Evolutionary conservation across 2,113 vertebrate species (phyloP).

Genomic region (Campylorhamphus procurvoides): DNA sequence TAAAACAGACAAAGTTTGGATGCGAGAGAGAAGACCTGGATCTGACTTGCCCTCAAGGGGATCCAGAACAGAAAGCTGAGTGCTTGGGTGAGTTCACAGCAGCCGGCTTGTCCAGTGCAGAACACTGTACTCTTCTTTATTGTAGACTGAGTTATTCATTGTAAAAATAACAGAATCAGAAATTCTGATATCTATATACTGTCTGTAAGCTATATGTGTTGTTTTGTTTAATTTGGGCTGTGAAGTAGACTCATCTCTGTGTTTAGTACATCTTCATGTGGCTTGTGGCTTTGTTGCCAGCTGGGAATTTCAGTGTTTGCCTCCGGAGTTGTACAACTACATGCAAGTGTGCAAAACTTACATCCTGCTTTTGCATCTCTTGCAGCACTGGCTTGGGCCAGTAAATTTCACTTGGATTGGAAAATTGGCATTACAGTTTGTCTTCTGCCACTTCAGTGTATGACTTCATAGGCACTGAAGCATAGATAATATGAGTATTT

Average conservation of each 20-base stretch:
- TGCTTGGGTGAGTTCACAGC: conserved; percentile 27
- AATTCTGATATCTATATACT: not conserved
- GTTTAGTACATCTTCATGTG: not conserved
- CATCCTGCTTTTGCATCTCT: not conserved
- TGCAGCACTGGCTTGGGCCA: not conserved
- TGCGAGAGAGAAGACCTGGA: not conserved
- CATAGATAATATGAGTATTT: not conserved
- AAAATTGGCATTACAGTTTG: not conserved
- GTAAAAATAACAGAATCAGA: not conserved
- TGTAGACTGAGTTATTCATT: not conserved
- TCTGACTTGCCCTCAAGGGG: not conserved
- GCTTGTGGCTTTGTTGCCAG: not conserved
- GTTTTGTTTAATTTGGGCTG: not conserved
- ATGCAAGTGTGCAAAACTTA: not conserved
- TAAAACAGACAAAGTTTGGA: not conserved
- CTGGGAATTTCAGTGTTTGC: not conserved
- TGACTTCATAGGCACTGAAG: not conserved
- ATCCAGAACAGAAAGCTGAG: conserved; percentile 14
- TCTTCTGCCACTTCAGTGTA: not conserved
- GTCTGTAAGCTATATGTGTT: not conserved
- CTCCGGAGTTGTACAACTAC: not conserved
- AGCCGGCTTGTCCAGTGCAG: not conserved
- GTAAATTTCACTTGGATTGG: not conserved
- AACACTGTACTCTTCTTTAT: not conserved
- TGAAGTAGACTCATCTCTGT: not conserved